These are phyloP conservation scores for Danio kyathit DNA, from an alignment of 2,797 vertebrate genomes.

Conservation along the genomic window DNA sequence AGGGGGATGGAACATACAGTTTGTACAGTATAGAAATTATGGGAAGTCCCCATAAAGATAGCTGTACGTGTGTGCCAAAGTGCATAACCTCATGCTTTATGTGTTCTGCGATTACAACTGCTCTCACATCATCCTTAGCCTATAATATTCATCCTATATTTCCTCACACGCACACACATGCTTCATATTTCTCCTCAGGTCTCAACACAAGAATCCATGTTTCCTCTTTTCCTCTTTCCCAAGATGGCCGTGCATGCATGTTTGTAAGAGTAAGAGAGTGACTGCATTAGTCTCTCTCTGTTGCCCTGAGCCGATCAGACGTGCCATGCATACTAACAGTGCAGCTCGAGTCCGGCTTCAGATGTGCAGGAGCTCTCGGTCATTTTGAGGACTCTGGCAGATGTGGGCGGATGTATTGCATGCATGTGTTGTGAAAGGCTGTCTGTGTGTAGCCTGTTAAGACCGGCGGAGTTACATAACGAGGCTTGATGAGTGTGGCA, in stretches of 20 bases:
- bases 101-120: slow-evolving; percentile 25
- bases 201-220: slow-evolving; percentile 11
- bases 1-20: no score
- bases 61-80: not conserved
- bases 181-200: not conserved
- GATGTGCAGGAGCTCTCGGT: slow-evolving; percentile 31
- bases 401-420: slow-evolving; percentile 28
- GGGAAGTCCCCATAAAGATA: no score
- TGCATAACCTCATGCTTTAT: slow-evolving; percentile 17
- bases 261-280: slow-evolving; percentile 29
- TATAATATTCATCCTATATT: slow-evolving; percentile 1
- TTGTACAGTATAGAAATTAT: no score
- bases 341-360: slow-evolving; percentile 2
- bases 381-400: slow-evolving; percentile 32
- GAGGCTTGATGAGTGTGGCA: slow-evolving; percentile 43
- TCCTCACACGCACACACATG: not conserved
- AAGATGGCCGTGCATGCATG: slow-evolving; percentile 30
- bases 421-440: slow-evolving; percentile 41
- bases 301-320: slow-evolving; percentile 38
- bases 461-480: slow-evolving; percentile 52
- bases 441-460: slow-evolving; percentile 38
- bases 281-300: not conserved
- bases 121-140: slow-evolving; percentile 12
- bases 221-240: not conserved
- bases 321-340: slow-evolving; percentile 60